Conservation (phyloP, 2,113 vertebrate species). For the Anolis carolinensis region DNA sequence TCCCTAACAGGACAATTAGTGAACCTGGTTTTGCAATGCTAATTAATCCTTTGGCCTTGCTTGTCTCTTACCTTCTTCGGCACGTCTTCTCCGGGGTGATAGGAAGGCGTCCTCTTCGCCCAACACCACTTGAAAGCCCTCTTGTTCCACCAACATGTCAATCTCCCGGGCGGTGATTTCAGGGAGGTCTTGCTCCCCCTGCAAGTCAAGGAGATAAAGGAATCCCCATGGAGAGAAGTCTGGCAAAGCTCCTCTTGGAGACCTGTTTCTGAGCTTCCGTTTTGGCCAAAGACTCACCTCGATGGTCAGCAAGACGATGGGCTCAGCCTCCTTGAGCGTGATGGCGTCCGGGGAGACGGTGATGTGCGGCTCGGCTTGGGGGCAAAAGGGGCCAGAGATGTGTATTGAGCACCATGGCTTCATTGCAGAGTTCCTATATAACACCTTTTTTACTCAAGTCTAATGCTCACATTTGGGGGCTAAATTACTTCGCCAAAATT, state of each 20-base stretch:
- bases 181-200: slow-evolving; percentile 79
- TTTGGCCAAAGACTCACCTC: slow-evolving; percentile 67
- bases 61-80: neutral
- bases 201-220: slow-evolving; percentile 30
- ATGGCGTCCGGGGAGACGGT: slow-evolving; percentile 73
- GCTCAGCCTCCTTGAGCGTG: slow-evolving; percentile 78
- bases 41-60: no score
- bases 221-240: no score
- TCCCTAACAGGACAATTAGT: no score
- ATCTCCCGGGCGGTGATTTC: slow-evolving; percentile 79
- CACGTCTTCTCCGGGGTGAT: neutral
- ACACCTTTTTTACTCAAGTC: no score
- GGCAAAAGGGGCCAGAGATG: neutral
- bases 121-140: slow-evolving; percentile 70
- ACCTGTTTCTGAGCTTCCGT: slow-evolving; percentile 32
- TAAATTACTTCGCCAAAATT: no score
- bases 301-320: slow-evolving; percentile 56
- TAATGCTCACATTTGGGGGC: no score
- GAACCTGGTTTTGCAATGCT: no score
- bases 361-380: slow-evolving; percentile 25
- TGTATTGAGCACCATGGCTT: neutral
- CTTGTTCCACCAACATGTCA: slow-evolving; percentile 78
- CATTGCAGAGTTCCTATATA: no score
- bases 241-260: neutral
- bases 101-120: slow-evolving; percentile 19